Percentiles rank a stretch among this genome's conserved stretches.
Evolutionary conservation across 2,888 invertebrate genomes (phyloP).

Genomic region (Pharmacophagus antenor): DNA sequence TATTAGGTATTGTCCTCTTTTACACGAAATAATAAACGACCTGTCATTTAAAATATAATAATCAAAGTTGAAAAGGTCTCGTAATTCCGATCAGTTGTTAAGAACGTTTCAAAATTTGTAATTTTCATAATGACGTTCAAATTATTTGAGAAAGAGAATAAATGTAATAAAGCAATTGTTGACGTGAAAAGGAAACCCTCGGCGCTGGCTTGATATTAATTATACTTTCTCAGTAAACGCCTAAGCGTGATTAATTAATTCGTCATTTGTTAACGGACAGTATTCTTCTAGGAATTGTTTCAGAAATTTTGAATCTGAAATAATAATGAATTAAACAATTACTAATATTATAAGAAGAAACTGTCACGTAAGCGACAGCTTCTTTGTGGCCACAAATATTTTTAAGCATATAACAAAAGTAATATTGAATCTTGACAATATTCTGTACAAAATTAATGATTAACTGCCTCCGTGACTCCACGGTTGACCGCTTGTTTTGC

Average conservation of each 20-base stretch:
- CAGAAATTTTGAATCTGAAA: background rate
- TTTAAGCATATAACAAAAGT: no score
- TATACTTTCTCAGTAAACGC: constrained; percentile 13
- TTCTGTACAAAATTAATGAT: no score
- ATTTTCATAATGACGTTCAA: constrained; percentile 1
- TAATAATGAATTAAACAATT: background rate
- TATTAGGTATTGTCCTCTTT: no score
- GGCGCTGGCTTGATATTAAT: constrained; percentile 19
- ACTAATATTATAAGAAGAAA: no score
- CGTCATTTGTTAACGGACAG: constrained; percentile 6
- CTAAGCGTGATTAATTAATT: constrained; percentile 16
- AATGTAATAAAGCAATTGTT: constrained; percentile 19
- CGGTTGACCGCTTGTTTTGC: no score
- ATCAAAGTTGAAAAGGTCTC: background rate
- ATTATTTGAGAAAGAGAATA: background rate
- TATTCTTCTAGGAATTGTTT: background rate
- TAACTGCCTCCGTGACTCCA: no score
- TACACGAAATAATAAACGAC: background rate
- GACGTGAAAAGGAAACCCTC: constrained; percentile 16
- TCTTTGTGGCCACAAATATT: no score
- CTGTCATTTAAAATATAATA: background rate
- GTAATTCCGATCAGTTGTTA: no score
- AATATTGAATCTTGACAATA: no score
- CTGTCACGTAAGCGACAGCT: no score
- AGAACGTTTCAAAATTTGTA: background rate